Conservation (phyloP, 2,113 vertebrate species). For the Junco hyemalis region DNA sequence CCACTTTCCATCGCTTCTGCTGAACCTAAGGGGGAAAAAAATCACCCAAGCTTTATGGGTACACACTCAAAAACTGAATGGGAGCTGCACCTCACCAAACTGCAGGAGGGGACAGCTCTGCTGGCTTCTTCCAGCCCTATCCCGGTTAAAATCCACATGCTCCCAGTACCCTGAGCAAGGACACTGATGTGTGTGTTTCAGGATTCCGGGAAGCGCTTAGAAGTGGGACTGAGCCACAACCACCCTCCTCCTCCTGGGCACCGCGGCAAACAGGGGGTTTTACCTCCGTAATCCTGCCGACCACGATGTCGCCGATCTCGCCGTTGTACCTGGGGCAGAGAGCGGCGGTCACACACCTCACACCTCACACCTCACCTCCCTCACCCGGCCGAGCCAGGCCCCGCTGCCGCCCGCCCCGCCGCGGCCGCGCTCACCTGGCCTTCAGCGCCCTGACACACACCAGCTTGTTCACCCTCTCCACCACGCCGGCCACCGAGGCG, state of each 20-base stretch:
- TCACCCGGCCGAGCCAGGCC: not conserved
- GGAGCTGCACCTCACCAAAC: not conserved
- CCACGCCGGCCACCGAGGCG: conserved; percentile 92
- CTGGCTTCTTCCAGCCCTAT: not conserved
- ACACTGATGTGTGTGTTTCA: fast-evolving
- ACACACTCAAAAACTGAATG: fast-evolving
- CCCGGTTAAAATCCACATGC: fast-evolving
- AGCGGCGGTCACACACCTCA: not conserved
- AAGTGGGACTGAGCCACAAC: fast-evolving
- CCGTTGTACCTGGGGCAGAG: conserved; percentile 86
- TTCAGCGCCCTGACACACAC: conserved; percentile 93
- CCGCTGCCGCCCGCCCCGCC: not conserved
- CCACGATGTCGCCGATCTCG: conserved; percentile 94
- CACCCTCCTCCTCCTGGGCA: not conserved
- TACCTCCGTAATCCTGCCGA: conserved; percentile 97
- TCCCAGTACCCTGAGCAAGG: fast-evolving
- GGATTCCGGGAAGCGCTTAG: fast-evolving
- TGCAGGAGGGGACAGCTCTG: not conserved
- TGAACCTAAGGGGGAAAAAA: conserved; percentile 79
- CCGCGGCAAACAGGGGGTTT: not conserved
- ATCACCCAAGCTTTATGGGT: not conserved
- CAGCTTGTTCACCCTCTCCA: conserved; percentile 94
- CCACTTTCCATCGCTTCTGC: conserved; percentile 97
- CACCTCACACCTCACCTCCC: not conserved
- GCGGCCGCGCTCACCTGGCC: conserved; percentile 72